Conservation (phyloP, 2,888 invertebrate genomes). For the Drosophila engyochracea region DNA sequence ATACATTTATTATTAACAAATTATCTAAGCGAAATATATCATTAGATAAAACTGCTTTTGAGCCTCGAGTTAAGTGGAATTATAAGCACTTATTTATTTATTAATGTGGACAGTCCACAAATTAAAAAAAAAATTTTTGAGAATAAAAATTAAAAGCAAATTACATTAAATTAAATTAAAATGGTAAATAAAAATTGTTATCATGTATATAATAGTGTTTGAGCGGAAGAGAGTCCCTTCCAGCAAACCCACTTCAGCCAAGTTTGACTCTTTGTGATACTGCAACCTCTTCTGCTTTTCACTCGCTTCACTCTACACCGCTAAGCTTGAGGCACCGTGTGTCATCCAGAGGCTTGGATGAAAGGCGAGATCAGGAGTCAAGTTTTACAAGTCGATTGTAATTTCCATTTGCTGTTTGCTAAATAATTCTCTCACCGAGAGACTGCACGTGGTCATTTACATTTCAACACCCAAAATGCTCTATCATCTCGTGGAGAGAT, state of each 20-base stretch:
- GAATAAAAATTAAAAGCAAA: not conserved
- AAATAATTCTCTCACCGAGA: not conserved
- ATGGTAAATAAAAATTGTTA: accelerated
- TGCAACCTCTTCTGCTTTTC: not conserved
- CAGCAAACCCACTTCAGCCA: not conserved
- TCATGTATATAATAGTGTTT: not conserved
- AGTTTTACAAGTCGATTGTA: not conserved
- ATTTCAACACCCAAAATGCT: too few relatives aligned
- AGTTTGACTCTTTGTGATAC: not conserved
- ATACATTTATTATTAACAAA: not conserved
- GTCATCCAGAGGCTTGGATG: too few relatives aligned
- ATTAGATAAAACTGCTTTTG: not conserved
- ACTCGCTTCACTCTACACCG: not conserved
- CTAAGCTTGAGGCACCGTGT: too few relatives aligned
- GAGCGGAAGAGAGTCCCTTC: not conserved
- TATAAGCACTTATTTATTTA: not conserved
- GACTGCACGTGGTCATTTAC: not conserved
- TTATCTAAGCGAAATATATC: not conserved
- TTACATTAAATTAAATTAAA: not conserved
- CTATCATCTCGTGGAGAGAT: not conserved
- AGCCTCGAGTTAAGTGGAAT: not conserved
- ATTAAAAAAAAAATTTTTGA: not conserved
- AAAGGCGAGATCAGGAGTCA: too few relatives aligned
- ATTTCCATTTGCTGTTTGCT: not conserved
- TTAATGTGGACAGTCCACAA: not conserved